Percentiles rank a stretch among this genome's conserved stretches.
Conservation (phyloP, 2,888 invertebrate genomes). For the Harpagoxenus sublaevis region DNA sequence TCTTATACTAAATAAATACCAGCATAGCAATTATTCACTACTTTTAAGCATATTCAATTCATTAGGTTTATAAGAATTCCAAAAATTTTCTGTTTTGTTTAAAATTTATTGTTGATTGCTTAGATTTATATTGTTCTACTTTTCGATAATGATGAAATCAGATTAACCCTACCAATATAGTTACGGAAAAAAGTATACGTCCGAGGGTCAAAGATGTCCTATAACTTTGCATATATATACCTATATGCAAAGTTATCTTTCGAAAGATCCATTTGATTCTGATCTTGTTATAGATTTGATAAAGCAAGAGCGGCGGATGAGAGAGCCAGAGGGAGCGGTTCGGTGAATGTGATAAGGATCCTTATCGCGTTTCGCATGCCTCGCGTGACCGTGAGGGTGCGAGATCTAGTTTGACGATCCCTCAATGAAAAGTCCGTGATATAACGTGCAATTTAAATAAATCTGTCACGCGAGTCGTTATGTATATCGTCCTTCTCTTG, state of each 20-base stretch:
- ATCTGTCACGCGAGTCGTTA: conserved; percentile 64
- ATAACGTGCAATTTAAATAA: conserved; percentile 53
- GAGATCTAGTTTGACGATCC: conserved; percentile 64
- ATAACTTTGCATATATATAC: background rate
- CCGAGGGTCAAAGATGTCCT: background rate
- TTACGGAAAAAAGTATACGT: background rate
- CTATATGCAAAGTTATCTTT: background rate
- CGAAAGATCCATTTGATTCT: conserved; percentile 18
- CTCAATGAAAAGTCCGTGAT: conserved; percentile 67
- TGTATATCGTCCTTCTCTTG: conserved; percentile 3
- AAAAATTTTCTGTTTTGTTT: background rate
- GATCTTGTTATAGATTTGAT: conserved; percentile 38
- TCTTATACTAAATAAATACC: background rate
- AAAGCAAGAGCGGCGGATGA: conserved; percentile 37
- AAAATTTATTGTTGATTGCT: background rate
- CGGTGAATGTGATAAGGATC: conserved; percentile 63
- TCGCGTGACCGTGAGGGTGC: conserved; percentile 62
- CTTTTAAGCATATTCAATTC: too few relatives aligned
- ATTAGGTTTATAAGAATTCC: background rate
- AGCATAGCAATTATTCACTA: background rate
- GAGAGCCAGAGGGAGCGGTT: conserved; percentile 47
- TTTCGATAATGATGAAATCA: background rate
- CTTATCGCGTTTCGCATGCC: conserved; percentile 64
- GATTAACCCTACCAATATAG: background rate
- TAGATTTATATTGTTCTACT: background rate